Percentiles rank a stretch among this genome's conserved stretches.
These are phyloP conservation scores for Cerceris rybyensis DNA, from an alignment of 2,888 invertebrate genomes.

Conservation along the genomic window DNA sequence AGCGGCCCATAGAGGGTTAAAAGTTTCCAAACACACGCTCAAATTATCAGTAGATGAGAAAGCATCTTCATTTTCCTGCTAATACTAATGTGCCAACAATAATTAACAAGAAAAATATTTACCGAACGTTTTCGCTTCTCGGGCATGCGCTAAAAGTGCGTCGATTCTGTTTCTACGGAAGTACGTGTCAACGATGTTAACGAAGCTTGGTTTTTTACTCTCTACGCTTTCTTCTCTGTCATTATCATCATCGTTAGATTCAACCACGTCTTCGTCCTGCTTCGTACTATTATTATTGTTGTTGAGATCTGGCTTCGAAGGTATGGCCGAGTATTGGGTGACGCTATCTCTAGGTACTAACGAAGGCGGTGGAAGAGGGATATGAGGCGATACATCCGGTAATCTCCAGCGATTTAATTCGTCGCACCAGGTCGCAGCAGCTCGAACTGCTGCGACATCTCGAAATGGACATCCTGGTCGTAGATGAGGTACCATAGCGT, in stretches of 20 bases:
- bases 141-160: constrained; percentile 75
- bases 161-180: constrained; percentile 78
- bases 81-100: neutral
- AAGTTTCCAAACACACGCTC: too few relatives aligned
- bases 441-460: constrained; percentile 73
- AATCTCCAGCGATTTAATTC: constrained; percentile 79
- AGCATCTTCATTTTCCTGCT: neutral
- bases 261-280: constrained; percentile 54
- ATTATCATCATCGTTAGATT: constrained; percentile 49
- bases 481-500: constrained; percentile 79
- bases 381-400: constrained; percentile 73
- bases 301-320: constrained; percentile 70
- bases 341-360: constrained; percentile 55
- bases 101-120: constrained; percentile 8
- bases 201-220: constrained; percentile 71
- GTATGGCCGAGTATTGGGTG: neutral
- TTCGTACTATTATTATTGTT: constrained; percentile 68
- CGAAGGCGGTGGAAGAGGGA: constrained; percentile 76
- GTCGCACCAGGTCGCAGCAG: constrained; percentile 78
- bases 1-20: too few relatives aligned
- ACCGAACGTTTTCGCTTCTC: constrained; percentile 79
- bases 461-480: constrained; percentile 80
- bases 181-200: constrained; percentile 77
- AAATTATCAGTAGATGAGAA: too few relatives aligned
- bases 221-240: constrained; percentile 50